Evolutionary conservation across 1,140 invertebrate genomes (phyloP), one percentile per base, ranked within the genome.

Genomic region (Drosophila saltans): DNA sequence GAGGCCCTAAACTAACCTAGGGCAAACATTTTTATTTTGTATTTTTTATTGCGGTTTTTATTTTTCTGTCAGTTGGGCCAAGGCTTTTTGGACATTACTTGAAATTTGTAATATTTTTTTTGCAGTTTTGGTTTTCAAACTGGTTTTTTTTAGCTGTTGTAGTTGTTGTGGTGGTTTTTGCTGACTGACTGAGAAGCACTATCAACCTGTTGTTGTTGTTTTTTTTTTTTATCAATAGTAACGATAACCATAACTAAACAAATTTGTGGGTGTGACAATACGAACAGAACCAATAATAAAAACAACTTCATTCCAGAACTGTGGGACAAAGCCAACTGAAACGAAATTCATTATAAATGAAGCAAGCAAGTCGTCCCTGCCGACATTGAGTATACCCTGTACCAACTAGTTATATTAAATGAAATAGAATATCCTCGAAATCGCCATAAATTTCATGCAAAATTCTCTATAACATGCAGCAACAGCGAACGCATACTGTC

Each of bases 51-150:
- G 41, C 52, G 60, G 16, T 16, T 16, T 16, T 16, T 16, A 16
- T 30, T 41, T 30, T 55, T 11, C 28, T 57, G 39, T 36, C 33
- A 10, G 2, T 64, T 71, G 56, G 66, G 73, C 73, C 76, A 79
- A 79, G 76, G 76, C 28, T 78, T 40, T 33, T 40, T 3, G 59
- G 59, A 43, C 11, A 72, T 70, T 74, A 9, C 64, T 77, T 70
- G 66, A 74, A 45, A 28, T 67, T 63, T 75, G n/a, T 75, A 60
- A 73, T 66, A 67, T 75, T 71, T 60, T 70, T 75, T 72, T 68
- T 68, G 64, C 24, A 16, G 45, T 16, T 66, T 60, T 6, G 9
- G 21, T 26, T 52, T 52, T 52, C 8, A 55, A 75, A 72, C 73
- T 55, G 76, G 76, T 79, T 79, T 78, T 43, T 39, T 43, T 39